phyloP scores from a whole-genome alignment of 2,888 invertebrate species.

The Nephrotoma guestfalica region DNA sequence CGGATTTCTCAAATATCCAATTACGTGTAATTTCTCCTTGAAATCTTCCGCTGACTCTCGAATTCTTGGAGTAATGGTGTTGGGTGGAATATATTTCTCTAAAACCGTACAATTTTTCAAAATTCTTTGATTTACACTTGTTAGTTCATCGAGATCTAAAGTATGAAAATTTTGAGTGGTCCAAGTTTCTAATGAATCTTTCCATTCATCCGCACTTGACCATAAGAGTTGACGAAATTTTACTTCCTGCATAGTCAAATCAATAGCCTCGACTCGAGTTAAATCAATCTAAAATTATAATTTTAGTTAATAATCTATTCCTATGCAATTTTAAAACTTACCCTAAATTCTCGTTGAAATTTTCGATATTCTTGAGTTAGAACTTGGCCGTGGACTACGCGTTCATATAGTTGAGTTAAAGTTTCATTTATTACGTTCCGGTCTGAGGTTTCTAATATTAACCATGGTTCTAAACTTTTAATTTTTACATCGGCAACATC shows the following conservation, averaged over 20 bases:
- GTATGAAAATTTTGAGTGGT: constrained; percentile 28
- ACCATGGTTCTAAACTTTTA: constrained; percentile 39
- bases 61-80: constrained; percentile 61
- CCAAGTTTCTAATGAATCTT: constrained; percentile 49
- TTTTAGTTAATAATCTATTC: not conserved
- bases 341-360: constrained; percentile 76
- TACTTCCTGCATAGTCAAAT: constrained; percentile 64
- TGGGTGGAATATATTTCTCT: constrained; percentile 70
- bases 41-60: constrained; percentile 65
- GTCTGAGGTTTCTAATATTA: constrained; percentile 51
- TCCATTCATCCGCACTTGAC: constrained; percentile 66
- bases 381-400: constrained; percentile 47
- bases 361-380: constrained; percentile 58
- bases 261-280: constrained; percentile 65
- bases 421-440: constrained; percentile 46
- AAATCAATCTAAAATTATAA: constrained; percentile 51
- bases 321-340: constrained; percentile 21
- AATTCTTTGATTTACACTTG: constrained; percentile 45
- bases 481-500: constrained; percentile 59
- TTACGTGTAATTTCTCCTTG: constrained; percentile 65
- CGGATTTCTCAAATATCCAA: constrained; percentile 68
- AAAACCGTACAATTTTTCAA: constrained; percentile 60
- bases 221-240: constrained; percentile 66
- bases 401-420: constrained; percentile 46
- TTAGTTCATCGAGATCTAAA: constrained; percentile 60